Evolutionary conservation across 2,113 vertebrate genomes (phyloP).

Genomic region (Hydrolagus affinis): DNA sequence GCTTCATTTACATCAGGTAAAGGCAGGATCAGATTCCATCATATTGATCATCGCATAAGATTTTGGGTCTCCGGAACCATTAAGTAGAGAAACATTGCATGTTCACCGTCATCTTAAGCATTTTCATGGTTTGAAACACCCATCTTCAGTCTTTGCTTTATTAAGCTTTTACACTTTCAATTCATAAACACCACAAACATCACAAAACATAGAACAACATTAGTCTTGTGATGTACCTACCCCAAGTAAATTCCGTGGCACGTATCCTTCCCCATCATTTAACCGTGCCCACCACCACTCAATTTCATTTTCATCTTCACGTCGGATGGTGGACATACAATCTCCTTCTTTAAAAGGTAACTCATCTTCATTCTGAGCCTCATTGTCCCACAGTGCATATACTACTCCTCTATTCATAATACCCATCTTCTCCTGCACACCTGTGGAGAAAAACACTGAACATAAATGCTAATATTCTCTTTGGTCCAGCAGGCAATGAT

Average conservation of each 20-base stretch:
- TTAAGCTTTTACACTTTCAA: neutral
- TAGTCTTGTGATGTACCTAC: constrained; percentile 55
- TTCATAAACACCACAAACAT: neutral
- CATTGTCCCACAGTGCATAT: constrained; percentile 86
- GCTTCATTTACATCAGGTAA: no score
- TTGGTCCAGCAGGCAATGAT: neutral
- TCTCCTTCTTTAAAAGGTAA: constrained; percentile 78
- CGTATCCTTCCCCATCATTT: constrained; percentile 74
- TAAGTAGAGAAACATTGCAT: neutral
- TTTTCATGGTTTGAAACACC: constrained; percentile 13
- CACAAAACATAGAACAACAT: neutral
- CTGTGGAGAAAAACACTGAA: constrained; percentile 45
- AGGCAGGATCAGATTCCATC: no score
- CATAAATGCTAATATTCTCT: neutral
- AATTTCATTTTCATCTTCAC: constrained; percentile 82
- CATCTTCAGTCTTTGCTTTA: no score
- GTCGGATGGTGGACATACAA: constrained; percentile 78
- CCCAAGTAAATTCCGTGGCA: constrained; percentile 87
- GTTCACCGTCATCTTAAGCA: neutral
- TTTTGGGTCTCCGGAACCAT: no score
- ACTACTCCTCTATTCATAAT: constrained; percentile 96
- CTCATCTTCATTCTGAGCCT: constrained; percentile 71
- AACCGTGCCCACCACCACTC: constrained; percentile 97
- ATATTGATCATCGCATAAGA: no score
- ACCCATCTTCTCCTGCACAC: constrained; percentile 98